Base-by-base conservation (phyloP, 2,888 invertebrate species). In the Zelleria hepariella region DNA sequence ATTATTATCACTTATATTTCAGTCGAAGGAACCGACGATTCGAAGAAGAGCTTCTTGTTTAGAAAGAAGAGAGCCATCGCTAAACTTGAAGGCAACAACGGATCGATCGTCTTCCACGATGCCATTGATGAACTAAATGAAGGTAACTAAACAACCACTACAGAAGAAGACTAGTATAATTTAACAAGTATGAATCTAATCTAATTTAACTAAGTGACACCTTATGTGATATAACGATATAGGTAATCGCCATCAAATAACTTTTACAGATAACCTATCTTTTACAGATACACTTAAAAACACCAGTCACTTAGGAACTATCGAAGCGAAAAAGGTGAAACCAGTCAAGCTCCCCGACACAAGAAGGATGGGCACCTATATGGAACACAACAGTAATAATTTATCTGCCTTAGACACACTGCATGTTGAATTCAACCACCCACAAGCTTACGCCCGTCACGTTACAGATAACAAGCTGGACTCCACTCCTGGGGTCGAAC, bases 401-500 rank as follows among this genome's bases (percentile, higher is more conserved):
- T 15, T 42, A 10, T 42, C 79, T 24, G 64, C 18, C 8, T 18
- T 21, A 18, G 8, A 56, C 20, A 21, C 57, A 10, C 57, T 57
- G 15, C 81, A 81, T 49, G 85, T 86, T 63, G 76, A 80, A 59
- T 77, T 77, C 58, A 82, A 71, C 27, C 70, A 78, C 47, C 73
- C 74, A 5, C 73, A 75, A 60, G 62, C 70, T 26, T 74, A 72
- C 60, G 69, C 74, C 57, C 73, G 73, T 55, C 79, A 78, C 60
- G 75, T 78, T 59, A 67, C 70, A 62, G 81, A 86, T 62, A 83
- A 86, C 62, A 86, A 81, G 74, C 78, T 86, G 63, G 86, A 85
- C 56, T 58, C 63, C 20, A 65, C 69, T n/a, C 74, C 74, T 1
- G 66, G 59, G 27, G 74, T 73, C 47, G 70, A 71, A 15, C 73